Evolutionary conservation across 2,797 vertebrate genomes (phyloP), one percentile per base, ranked within the genome.

Genomic region (Fringilla coelebs): DNA sequence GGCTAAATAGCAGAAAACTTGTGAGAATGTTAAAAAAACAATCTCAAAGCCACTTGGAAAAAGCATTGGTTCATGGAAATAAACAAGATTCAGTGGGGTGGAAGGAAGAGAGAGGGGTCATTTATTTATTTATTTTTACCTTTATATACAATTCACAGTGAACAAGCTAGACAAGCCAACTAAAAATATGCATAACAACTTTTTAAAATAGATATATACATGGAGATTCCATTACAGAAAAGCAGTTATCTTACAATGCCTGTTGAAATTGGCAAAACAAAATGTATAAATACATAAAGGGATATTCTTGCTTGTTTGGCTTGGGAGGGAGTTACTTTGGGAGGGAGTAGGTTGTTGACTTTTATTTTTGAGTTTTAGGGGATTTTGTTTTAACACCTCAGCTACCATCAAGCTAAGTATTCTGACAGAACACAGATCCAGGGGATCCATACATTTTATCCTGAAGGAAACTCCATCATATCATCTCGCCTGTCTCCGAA

Each of bases 51-150:
- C 25, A 65, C 20, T 28, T 45, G 29, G 25, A 80, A 88, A 65
- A 31, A 68, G 12, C 7, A 32, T 5, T 36, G 16, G 5, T 22
- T 61, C 11, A 22, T 3, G 5, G 29, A 32, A 81, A 75, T 34
- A 51, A 78, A 54, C 19, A 82, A 52, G 17, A 72, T 58, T 65
- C 76, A 65, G 1, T 34, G 32, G 16, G 72, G n/a, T 25, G 7
- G 40, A 85, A 76, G 17, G 24, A 49, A 91, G 13, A 43, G 5
- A 48, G 11, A n/a, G 2, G 7, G 2, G 3, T 3, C 0, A 55
- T 22, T 79, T 43, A 61, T 61, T 72, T 58, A 58, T 41, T 80
- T 61, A 46, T 40, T 91, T 93, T 49, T 58, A 84, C 8, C 41
- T 85, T 89, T 58, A 79, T 18, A 68, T 20, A 54, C 9, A 58